Conservation (phyloP, 2,888 invertebrate genomes). For the Eumerus sabulonum region DNA sequence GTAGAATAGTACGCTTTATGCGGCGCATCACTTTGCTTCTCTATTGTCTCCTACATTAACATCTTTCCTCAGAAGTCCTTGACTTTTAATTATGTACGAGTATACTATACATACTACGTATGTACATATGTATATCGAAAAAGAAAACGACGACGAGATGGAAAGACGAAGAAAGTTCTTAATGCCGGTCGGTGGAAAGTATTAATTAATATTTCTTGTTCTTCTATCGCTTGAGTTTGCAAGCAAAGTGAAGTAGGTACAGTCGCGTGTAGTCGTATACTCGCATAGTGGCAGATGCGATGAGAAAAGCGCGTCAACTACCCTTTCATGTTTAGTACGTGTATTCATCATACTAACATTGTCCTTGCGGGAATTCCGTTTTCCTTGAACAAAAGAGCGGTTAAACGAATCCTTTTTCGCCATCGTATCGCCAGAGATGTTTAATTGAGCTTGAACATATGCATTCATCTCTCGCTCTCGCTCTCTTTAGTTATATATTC, state of each 20-base stretch:
- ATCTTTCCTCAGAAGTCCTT: too few species aligned
- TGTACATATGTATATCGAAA: too few species aligned
- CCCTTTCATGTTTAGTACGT: conserved; percentile 43
- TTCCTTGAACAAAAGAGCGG: conserved; percentile 62
- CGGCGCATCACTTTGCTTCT: too few species aligned
- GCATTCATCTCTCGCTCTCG: conserved; percentile 3
- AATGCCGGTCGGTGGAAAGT: too few species aligned
- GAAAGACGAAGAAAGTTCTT: too few species aligned
- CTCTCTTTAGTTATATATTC: conserved; percentile 36
- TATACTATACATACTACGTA: too few species aligned
- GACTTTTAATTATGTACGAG: too few species aligned
- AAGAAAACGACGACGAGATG: too few species aligned
- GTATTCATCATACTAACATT: conserved; percentile 58
- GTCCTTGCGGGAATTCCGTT: conserved; percentile 63
- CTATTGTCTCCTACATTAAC: too few species aligned
- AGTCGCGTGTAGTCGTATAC: conserved; percentile 37
- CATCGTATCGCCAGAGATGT: conserved; percentile 16
- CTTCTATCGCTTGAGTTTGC: too few species aligned
- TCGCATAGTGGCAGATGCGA: conserved; percentile 23
- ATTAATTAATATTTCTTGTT: too few species aligned
- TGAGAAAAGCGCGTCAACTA: conserved; percentile 52
- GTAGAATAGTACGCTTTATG: too few species aligned
- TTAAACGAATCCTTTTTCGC: conserved; percentile 20
- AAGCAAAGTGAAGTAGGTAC: conserved; percentile 39
- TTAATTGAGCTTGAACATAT: conserved; percentile 40